A percentile compares a stretch with the other conserved stretches of the same genome.
Conservation (phyloP, 2,113 vertebrate species). For the Eulacestoma nigropectus region DNA sequence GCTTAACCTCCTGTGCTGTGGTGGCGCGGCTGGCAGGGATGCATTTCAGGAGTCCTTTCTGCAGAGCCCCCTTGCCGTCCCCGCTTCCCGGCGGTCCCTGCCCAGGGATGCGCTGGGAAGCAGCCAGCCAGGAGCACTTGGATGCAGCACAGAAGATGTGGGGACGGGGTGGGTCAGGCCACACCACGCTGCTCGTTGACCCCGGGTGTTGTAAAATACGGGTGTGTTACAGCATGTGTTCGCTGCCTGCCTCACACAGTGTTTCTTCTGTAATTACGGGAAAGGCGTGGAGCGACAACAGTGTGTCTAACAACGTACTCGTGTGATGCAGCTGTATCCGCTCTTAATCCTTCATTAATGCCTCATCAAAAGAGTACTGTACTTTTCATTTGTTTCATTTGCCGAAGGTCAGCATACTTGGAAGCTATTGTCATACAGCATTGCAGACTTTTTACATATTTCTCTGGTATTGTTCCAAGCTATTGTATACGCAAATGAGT, state of each 20-base stretch:
- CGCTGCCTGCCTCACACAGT: background rate
- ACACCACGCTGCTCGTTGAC: background rate
- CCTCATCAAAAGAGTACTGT: slow-evolving; percentile 65
- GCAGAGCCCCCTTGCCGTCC: background rate
- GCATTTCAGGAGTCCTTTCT: background rate
- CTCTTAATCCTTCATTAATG: slow-evolving; percentile 72
- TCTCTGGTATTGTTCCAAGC: slow-evolving; percentile 70
- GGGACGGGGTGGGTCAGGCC: accelerated
- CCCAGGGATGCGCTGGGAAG: background rate
- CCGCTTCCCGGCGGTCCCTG: accelerated
- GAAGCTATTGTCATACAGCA: slow-evolving; percentile 67
- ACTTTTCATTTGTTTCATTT: slow-evolving; percentile 60
- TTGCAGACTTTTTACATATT: slow-evolving; percentile 67
- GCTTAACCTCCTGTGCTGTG: accelerated
- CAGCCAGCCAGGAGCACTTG: accelerated
- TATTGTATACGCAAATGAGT: slow-evolving; percentile 56
- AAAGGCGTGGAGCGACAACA: slow-evolving; percentile 33
- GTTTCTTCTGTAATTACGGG: slow-evolving; percentile 7
- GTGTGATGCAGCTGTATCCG: slow-evolving; percentile 69
- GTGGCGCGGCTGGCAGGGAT: background rate
- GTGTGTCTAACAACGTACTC: slow-evolving; percentile 58
- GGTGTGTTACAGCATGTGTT: background rate
- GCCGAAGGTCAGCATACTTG: slow-evolving; percentile 71
- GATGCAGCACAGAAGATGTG: accelerated
- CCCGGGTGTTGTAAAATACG: background rate